Base-by-base conservation (phyloP, 64 coral and sea anemone species). In the Montipora sp. region DNA sequence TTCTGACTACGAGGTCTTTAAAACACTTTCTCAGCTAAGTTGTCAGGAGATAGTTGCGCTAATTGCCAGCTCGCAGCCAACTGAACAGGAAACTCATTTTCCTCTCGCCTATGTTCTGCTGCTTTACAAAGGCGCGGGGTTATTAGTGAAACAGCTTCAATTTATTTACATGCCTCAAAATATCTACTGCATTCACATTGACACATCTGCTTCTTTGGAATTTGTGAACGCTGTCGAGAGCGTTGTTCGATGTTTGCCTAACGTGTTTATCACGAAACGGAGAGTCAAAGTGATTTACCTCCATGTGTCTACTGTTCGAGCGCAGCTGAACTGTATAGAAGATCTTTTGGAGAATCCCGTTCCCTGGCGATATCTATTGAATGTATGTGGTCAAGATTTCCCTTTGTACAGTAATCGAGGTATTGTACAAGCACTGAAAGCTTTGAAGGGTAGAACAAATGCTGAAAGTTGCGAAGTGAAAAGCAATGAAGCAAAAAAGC, bases 91-190 rank as follows among this genome's bases (percentile, higher is more conserved):
- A 75, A 19, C 5, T 55, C 59, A 83, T 51, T 83, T 91, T 55
- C 89, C 89, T 10, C 19, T 91, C 1, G 89, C 89, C 13, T 91
- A 73, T 71, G 79, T n/a, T 3, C 55, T 83, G 5, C 59, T 21
- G 43, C 80, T 91, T 81, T 91, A 91, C 72, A 83, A 91, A 82
- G 89, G 79, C 21, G 65, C 72, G 5, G 36, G 36, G 15, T 20
- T 82, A 48, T 91, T 91, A 11, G 89, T 83, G 1, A 91, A 79
- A 77, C 77, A 83, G 4, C 79, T 91, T 15, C 89, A 59, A 14
- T 79, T 66, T 50, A 72, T 91, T 81, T 91, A 91, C 21, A 71
- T 71, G 89, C 89, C 90, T 44, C 90, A 92, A 51, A 92, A 92
- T 46, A 47, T 83, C n/a, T 85, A 83, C 16, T 92, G 90, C n/a